A percentile compares a stretch with the other conserved stretches of the same genome.
Evolutionary conservation across 2,113 vertebrate species (phyloP).

Genomic region (Micronycteris hirsuta): DNA sequence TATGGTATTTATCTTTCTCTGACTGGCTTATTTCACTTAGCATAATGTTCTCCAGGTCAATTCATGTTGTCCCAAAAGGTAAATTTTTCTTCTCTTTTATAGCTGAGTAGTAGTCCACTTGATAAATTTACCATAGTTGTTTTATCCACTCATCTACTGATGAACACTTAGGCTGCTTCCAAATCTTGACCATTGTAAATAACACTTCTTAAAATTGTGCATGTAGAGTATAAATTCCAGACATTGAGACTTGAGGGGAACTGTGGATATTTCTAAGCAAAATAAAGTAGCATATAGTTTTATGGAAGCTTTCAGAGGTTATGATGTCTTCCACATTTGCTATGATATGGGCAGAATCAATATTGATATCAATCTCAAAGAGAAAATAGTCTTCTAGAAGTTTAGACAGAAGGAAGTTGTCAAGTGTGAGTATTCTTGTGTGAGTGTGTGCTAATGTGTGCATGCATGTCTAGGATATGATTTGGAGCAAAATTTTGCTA

Average conservation of each 20-base stretch:
- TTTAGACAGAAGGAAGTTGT: neutral
- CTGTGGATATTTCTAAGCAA: neutral
- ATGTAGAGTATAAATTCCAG: neutral
- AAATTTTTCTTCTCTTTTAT: too few relatives aligned
- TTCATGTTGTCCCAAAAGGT: too few relatives aligned
- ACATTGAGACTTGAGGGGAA: neutral
- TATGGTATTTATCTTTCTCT: too few relatives aligned
- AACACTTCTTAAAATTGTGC: neutral
- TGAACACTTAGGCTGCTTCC: too few relatives aligned
- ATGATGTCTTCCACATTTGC: neutral
- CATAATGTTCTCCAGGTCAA: too few relatives aligned
- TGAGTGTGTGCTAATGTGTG: neutral
- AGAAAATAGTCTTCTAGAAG: neutral
- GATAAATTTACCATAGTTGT: too few relatives aligned
- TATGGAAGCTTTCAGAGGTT: neutral
- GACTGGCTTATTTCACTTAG: too few relatives aligned
- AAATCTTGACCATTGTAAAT: too few relatives aligned
- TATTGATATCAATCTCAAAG: neutral
- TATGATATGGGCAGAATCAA: neutral
- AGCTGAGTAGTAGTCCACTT: too few relatives aligned
- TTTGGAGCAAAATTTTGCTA: neutral
- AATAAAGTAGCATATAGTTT: neutral
- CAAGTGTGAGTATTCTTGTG: neutral
- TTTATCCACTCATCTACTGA: too few relatives aligned
- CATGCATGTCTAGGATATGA: neutral